Percentiles rank a stretch among this genome's conserved stretches.
These are phyloP conservation scores for Pelusios castaneus DNA, from an alignment of 2,113 vertebrate species.

Conservation along the genomic window DNA sequence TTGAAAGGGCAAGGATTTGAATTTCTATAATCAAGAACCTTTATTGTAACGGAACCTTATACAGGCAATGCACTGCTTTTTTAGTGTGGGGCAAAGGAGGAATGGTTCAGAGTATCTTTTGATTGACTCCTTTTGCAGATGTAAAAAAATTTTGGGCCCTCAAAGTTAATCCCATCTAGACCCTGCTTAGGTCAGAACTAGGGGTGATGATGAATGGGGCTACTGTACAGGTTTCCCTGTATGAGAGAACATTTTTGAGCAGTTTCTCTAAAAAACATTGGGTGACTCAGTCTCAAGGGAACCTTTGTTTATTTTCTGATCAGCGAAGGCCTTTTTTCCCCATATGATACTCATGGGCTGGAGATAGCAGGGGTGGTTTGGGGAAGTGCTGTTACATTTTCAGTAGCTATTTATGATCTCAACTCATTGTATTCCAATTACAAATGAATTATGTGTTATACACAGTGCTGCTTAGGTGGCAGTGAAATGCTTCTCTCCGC, in stretches of 20 bases:
- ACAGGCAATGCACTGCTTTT: background rate
- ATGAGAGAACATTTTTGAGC: background rate
- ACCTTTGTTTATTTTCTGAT: background rate
- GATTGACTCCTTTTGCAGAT: constrained; percentile 10
- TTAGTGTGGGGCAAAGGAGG: background rate
- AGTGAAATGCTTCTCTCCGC: background rate
- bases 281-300: background rate
- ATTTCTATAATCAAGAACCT: background rate
- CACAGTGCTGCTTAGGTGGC: background rate
- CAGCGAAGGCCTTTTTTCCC: background rate
- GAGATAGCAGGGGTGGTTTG: background rate
- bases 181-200: background rate
- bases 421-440: background rate
- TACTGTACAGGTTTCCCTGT: background rate
- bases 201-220: background rate
- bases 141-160: constrained; percentile 44
- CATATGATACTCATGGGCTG: background rate
- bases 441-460: background rate
- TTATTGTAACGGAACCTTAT: background rate
- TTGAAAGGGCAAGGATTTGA: background rate
- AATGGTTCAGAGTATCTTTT: background rate
- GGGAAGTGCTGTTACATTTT: background rate
- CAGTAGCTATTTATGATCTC: background rate
- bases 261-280: background rate
- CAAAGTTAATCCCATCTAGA: background rate